Evolutionary conservation across 2,797 vertebrate genomes (phyloP).

Genomic region (Tolypeutes matacus): DNA sequence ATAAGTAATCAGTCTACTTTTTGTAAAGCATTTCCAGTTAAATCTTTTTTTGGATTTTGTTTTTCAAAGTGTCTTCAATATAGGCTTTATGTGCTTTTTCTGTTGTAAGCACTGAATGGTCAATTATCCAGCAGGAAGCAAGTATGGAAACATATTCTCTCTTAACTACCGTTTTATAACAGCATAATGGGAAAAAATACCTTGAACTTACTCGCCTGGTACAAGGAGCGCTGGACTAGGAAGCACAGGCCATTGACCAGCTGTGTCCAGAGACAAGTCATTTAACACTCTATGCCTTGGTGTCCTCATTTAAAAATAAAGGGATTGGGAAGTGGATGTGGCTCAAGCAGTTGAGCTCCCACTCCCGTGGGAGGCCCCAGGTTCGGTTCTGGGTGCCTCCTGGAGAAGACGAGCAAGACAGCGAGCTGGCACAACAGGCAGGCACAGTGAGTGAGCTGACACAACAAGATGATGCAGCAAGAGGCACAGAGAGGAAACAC

Average conservation of each 20-base stretch:
- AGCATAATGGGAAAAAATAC: not conserved
- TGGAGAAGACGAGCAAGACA: too few relatives aligned
- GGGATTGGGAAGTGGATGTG: too few relatives aligned
- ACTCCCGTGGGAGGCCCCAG: too few relatives aligned
- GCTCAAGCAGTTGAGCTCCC: too few relatives aligned
- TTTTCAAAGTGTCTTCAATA: not conserved
- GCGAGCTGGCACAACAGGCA: too few relatives aligned
- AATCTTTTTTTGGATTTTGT: not conserved
- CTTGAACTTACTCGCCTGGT: not conserved
- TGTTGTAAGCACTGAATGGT: not conserved
- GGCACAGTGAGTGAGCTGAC: too few relatives aligned
- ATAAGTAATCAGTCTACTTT: not conserved
- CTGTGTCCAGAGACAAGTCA: not conserved
- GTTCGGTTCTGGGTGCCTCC: too few relatives aligned
- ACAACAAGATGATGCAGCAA: too few relatives aligned
- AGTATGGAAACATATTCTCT: slow-evolving; percentile 1
- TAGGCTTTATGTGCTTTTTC: not conserved
- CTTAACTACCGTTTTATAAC: not conserved
- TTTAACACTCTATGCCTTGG: not conserved
- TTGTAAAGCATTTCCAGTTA: slow-evolving; percentile 19
- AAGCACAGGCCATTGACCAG: not conserved
- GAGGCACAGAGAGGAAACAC: too few relatives aligned
- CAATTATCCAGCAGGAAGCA: not conserved
- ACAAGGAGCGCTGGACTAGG: not conserved
- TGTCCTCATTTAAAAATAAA: not conserved